Base-by-base conservation (phyloP, 2,888 invertebrate species). In the Latrodectus elegans region DNA sequence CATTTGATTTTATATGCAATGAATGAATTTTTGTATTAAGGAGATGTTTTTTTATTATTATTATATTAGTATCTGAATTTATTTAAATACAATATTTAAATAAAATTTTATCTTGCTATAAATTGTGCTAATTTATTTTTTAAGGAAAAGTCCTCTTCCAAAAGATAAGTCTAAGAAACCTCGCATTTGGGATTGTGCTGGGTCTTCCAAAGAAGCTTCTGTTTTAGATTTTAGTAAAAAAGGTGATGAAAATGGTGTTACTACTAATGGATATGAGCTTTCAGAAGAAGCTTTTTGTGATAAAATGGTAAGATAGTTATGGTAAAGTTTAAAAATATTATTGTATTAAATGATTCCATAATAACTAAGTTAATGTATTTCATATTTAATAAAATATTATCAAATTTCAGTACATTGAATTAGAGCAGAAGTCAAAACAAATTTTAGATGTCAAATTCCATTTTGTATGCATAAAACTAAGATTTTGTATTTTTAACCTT, bases 111-210 rank as follows among this genome's bases (percentile, higher is more conserved):
- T n/a, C 38, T 8, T 64, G 17, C 17, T 64, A n/a, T 17, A 15
- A 11, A 11, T 68, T 14, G 10, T 10, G 11, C 12, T 67, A 17
- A 68, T 8, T 17, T 68, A 51, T 52, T 78, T n/a, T n/a, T 70
- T 68, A 26, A 88, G 88, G 22, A 88, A 88, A 53, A 88, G 88
- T 52, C 94, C 93, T 38, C 91, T 91, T 73, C 94, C 94, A 70
- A 95, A 89, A 88, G 92, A 92, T 90, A 92, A 93, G 90, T 96
- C 96, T 0, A 99, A 99, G 91, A 96, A 96, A 91, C 97, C 96
- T 0, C 94, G 97, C 80, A 94, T 96, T 80, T 99, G 98, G 99
- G 97, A 96, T 90, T 93, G 96, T 78, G 95, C 95, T 68, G 97
- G 97, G 52, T 95, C 94, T 77, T 92, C 94, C 14, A 95, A 95